Evolutionary conservation across 2,888 invertebrate genomes (phyloP).

Genomic region (Drosophila neotestacea): DNA sequence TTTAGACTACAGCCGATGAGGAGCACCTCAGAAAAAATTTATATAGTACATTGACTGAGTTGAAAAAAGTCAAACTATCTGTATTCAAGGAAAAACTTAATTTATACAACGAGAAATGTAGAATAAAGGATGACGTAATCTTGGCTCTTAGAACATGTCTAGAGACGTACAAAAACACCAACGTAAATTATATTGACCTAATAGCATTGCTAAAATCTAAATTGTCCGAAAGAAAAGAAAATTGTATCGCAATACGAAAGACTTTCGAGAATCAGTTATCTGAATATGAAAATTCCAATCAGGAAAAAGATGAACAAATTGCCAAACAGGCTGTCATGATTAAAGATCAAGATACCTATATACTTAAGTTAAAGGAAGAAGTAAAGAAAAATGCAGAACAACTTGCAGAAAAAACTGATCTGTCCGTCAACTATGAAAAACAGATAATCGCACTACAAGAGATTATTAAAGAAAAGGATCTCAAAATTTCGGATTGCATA

Average conservation of each 20-base stretch:
- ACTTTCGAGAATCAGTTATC: not conserved
- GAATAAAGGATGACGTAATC: slow-evolving; percentile 39
- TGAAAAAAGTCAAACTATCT: slow-evolving; percentile 33
- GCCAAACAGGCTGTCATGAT: slow-evolving; percentile 3
- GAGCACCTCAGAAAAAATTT: slow-evolving; percentile 23
- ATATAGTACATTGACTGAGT: slow-evolving; percentile 24
- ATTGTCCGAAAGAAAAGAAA: slow-evolving; percentile 26
- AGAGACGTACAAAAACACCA: slow-evolving; percentile 36
- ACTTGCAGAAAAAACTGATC: slow-evolving; percentile 1
- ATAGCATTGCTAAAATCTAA: slow-evolving; percentile 29
- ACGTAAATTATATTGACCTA: slow-evolving; percentile 23
- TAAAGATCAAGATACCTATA: slow-evolving; percentile 8
- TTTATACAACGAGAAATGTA: slow-evolving; percentile 38
- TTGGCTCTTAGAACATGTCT: slow-evolving; percentile 35
- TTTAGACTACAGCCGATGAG: slow-evolving; percentile 31
- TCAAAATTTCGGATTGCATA: not conserved
- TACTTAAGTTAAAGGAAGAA: slow-evolving; percentile 14
- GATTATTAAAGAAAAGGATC: slow-evolving; percentile 4
- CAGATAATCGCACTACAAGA: slow-evolving; percentile 4
- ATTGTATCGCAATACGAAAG: slow-evolving; percentile 14
- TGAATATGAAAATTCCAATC: slow-evolving; percentile 5
- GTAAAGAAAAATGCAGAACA: slow-evolving; percentile 1
- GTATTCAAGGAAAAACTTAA: slow-evolving; percentile 42
- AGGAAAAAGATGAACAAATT: slow-evolving; percentile 26
- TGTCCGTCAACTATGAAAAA: not conserved